Percentiles rank a stretch among this genome's conserved stretches.
Evolutionary conservation across 1,140 invertebrate genomes (phyloP).

Genomic region (Cyclargus thomasi): DNA sequence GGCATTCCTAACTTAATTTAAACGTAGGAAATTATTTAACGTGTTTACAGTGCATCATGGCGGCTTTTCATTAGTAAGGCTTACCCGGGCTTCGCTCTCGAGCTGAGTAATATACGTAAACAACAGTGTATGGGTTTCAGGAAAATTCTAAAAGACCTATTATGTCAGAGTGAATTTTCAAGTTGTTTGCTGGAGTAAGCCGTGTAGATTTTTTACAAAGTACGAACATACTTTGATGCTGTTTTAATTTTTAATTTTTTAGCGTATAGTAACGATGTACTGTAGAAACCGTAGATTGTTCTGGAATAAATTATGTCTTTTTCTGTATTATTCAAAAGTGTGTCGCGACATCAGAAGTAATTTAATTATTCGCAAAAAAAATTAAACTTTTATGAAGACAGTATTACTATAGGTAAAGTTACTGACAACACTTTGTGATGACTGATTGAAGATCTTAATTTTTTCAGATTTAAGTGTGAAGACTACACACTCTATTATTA

Average conservation of each 20-base stretch:
- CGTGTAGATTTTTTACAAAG: neutral
- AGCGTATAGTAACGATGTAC: neutral
- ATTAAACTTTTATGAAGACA: too few relatives aligned
- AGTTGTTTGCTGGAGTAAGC: neutral
- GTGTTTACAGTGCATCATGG: constrained; percentile 2
- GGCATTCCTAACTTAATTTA: neutral
- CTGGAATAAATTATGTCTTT: too few relatives aligned
- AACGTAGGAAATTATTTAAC: neutral
- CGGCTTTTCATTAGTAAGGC: constrained; percentile 2
- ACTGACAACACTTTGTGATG: too few relatives aligned
- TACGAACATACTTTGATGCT: neutral
- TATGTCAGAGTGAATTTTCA: neutral
- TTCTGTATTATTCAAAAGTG: too few relatives aligned
- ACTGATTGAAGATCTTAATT: too few relatives aligned
- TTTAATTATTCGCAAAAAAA: too few relatives aligned
- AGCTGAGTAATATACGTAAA: constrained; percentile 3
- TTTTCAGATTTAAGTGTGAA: too few relatives aligned
- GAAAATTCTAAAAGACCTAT: constrained; percentile 3
- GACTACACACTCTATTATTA: too few relatives aligned
- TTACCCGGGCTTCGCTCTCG: neutral
- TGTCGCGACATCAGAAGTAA: too few relatives aligned
- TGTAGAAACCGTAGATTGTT: too few relatives aligned
- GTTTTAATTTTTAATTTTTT: neutral
- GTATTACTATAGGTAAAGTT: too few relatives aligned
- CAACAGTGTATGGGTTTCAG: neutral